Conservation (phyloP, 2,888 invertebrate species). For the Cephus runcator region DNA sequence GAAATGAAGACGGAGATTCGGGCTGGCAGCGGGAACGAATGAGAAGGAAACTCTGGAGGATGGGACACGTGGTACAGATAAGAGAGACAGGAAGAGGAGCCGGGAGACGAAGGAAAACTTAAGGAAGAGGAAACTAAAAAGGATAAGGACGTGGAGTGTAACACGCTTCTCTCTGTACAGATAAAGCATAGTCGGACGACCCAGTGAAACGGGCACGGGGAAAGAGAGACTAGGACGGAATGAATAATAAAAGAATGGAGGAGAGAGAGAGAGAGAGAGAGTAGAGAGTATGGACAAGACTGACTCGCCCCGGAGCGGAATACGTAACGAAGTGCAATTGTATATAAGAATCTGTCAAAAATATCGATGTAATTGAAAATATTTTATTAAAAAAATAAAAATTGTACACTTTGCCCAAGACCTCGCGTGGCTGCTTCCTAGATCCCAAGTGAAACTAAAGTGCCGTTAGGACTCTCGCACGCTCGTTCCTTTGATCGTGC, state of each 20-base stretch:
- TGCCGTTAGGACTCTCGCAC: not conserved
- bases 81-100: not conserved
- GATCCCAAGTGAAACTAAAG: not conserved
- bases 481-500: not conserved
- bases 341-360: not conserved
- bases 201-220: not conserved
- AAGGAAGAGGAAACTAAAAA: not conserved
- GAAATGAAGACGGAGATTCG: not conserved
- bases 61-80: not conserved
- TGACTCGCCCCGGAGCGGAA: not conserved
- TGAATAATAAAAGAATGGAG: not conserved
- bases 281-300: too few species aligned
- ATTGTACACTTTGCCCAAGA: not conserved
- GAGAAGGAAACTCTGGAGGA: not conserved
- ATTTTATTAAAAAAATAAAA: not conserved
- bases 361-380: not conserved
- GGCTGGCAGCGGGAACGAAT: not conserved
- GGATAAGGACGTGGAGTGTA: not conserved
- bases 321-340: not conserved
- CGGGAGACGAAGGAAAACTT: not conserved
- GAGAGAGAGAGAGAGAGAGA: not conserved
- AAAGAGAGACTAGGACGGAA: not conserved
- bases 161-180: not conserved
- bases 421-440: not conserved
- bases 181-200: not conserved